A percentile compares a stretch with the other conserved stretches of the same genome.
phyloP scores from a whole-genome alignment of 2,888 invertebrate genomes.

The Seira sanloemensis region DNA sequence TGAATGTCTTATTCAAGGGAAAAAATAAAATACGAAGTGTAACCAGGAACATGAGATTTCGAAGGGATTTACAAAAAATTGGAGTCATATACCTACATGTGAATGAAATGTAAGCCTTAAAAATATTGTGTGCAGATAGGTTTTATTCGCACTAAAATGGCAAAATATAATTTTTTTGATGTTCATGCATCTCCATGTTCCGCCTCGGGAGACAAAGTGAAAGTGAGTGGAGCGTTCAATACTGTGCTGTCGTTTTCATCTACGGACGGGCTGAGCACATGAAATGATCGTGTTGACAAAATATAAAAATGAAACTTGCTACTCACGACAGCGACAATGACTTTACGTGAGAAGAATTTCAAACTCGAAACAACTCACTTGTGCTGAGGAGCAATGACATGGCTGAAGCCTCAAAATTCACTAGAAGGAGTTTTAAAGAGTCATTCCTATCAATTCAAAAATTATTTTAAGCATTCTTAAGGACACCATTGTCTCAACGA shows the following conservation, averaged over 20 bases:
- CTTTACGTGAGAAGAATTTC: no score
- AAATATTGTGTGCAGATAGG: background rate
- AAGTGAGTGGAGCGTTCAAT: no score
- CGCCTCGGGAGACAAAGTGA: background rate
- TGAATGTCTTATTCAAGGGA: background rate
- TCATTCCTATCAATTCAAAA: no score
- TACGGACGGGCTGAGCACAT: background rate
- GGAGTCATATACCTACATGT: no score
- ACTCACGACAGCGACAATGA: background rate
- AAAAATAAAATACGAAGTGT: background rate
- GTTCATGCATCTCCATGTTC: background rate
- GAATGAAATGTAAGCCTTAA: background rate
- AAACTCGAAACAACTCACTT: no score
- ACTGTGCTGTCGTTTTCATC: background rate
- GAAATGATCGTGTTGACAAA: background rate
- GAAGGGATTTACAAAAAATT: background rate
- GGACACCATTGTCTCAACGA: no score
- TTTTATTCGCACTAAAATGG: background rate
- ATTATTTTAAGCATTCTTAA: no score
- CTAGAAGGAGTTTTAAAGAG: no score
- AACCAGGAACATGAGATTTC: background rate
- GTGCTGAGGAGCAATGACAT: no score
- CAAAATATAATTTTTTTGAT: background rate
- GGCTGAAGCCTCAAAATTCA: no score
- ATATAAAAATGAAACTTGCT: background rate